Evolutionary conservation across 2,113 vertebrate species (phyloP).

Genomic region (Loxodonta africana): DNA sequence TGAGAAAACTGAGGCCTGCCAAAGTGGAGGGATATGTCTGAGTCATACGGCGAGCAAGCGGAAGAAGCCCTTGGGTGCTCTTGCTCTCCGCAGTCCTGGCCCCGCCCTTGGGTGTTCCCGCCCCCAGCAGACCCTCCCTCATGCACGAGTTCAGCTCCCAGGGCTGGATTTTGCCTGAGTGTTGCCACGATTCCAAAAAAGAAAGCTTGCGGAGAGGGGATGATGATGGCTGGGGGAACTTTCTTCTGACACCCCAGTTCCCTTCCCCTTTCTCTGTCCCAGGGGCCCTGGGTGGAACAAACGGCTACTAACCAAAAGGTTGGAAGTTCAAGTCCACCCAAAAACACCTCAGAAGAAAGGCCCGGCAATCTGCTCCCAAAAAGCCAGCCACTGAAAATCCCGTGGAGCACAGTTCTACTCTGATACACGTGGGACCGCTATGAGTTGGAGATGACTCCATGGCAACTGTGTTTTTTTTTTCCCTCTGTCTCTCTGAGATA

Average conservation of each 20-base stretch:
- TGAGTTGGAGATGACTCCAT: background rate
- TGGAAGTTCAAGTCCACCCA: background rate
- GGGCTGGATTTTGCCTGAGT: background rate
- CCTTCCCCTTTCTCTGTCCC: background rate
- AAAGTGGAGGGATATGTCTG: too few relatives aligned
- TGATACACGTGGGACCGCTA: background rate
- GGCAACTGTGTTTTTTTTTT: background rate
- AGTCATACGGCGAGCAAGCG: fast-evolving
- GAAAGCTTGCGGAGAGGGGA: background rate
- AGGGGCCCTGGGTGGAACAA: background rate
- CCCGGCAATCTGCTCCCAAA: background rate
- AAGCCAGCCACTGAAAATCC: background rate
- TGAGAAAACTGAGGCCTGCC: background rate
- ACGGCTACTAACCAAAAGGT: background rate
- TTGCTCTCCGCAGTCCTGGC: background rate
- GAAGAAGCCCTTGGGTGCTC: background rate
- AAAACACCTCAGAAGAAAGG: background rate
- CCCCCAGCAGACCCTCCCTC: background rate
- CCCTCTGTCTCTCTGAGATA: background rate
- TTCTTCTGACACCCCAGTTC: fast-evolving
- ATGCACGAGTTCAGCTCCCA: fast-evolving
- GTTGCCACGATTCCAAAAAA: background rate
- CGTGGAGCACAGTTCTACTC: background rate
- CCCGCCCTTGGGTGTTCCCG: background rate
- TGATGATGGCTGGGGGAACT: too few relatives aligned